These are phyloP conservation scores for Drosophila pachea DNA, from an alignment of 1,140 invertebrate genomes.

Conservation along the genomic window DNA sequence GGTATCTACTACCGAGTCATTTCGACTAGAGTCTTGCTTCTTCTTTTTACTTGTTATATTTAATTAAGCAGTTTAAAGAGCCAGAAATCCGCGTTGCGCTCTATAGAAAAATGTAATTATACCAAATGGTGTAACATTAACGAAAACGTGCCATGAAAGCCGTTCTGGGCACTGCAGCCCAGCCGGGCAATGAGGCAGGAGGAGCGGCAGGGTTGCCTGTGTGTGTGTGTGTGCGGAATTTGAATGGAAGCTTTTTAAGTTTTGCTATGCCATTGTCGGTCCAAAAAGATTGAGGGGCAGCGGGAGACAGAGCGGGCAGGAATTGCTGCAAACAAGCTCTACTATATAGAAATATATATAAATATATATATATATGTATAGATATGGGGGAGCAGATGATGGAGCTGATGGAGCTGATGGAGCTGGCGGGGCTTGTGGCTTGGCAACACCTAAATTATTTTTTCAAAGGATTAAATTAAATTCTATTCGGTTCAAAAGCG, in stretches of 20 bases:
- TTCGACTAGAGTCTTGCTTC: too few relatives aligned
- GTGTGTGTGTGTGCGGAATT: conserved; percentile 34
- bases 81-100: conserved; percentile 17
- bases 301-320: background rate
- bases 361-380: conserved; percentile 54
- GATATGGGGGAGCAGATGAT: conserved; percentile 9
- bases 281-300: conserved; percentile 9
- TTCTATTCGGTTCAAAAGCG: conserved; percentile 53
- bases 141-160: conserved; percentile 52
- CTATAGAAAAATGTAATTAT: conserved; percentile 70
- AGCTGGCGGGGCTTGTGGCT: background rate
- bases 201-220: too few relatives aligned
- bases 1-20: too few relatives aligned
- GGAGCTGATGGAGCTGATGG: background rate
- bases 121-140: conserved; percentile 72
- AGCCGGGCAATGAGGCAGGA: background rate
- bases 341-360: conserved; percentile 19
- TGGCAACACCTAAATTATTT: conserved; percentile 42
- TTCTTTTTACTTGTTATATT: conserved; percentile 34
- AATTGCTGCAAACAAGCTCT: background rate
- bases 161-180: background rate
- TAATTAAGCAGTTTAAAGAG: conserved; percentile 58
- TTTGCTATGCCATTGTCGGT: conserved; percentile 38
- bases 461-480: conserved; percentile 74
- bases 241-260: conserved; percentile 62